phyloP scores from a whole-genome alignment of 1,140 invertebrate species.

The Thalassaphorura encarpata region DNA sequence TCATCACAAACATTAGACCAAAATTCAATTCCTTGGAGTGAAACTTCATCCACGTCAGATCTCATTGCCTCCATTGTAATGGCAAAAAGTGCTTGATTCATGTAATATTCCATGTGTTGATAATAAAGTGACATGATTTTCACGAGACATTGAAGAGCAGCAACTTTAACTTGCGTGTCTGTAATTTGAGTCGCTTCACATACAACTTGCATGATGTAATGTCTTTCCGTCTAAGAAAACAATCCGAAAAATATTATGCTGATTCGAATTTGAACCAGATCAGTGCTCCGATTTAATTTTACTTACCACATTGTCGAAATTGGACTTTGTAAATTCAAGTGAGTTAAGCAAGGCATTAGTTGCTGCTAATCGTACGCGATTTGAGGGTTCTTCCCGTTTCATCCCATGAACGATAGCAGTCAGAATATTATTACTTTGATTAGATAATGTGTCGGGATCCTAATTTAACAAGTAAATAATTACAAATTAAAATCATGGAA shows the following conservation, averaged over 20 bases:
- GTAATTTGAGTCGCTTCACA: conserved; percentile 78
- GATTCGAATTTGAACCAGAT: neutral
- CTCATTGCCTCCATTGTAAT: conserved; percentile 99
- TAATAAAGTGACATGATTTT: conserved; percentile 99
- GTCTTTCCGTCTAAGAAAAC: conserved; percentile 66
- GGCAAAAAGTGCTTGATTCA: conserved; percentile 95
- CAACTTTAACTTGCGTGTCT: conserved; percentile 84
- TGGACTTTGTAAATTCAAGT: conserved; percentile 95
- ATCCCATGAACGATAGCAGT: conserved; percentile 99
- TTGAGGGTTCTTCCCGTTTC: conserved; percentile 69
- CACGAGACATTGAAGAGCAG: conserved; percentile 94
- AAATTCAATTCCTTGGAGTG: conserved; percentile 98
- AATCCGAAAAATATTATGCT: neutral
- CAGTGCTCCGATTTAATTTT: too few species aligned
- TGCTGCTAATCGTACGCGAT: conserved; percentile 82
- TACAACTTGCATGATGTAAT: conserved; percentile 99
- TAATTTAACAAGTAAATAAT: conserved; percentile 32
- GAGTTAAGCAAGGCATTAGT: conserved; percentile 97
- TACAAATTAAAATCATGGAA: conserved; percentile 1
- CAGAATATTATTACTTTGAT: conserved; percentile 90
- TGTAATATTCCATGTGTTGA: conserved; percentile 98
- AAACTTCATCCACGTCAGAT: conserved; percentile 87
- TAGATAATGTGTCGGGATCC: conserved; percentile 80
- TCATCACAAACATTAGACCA: conserved; percentile 99
- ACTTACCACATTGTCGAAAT: conserved; percentile 89